These are phyloP conservation scores for Buphagus erythrorhynchus DNA, from an alignment of 2,797 vertebrate species.

Conservation along the genomic window DNA sequence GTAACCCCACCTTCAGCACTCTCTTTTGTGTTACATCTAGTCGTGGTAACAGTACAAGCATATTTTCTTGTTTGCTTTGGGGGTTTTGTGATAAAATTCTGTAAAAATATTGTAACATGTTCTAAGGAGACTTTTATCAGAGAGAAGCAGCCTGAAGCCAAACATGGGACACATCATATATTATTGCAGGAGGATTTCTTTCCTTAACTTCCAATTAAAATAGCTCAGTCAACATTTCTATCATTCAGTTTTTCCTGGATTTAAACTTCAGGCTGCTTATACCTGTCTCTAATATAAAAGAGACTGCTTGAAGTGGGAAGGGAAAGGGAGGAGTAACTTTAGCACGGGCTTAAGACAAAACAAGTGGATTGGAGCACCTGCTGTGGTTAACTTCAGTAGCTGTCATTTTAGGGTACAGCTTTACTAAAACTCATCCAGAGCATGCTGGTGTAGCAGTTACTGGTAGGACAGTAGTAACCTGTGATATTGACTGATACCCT, in stretches of 20 bases:
- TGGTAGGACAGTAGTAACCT: background rate
- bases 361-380: background rate
- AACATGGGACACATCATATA: background rate
- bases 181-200: background rate
- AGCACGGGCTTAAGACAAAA: background rate
- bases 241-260: background rate
- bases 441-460: background rate
- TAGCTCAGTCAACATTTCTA: background rate
- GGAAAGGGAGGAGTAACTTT: background rate
- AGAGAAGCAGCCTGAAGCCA: background rate
- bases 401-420: background rate
- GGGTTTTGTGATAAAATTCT: background rate
- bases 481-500: background rate
- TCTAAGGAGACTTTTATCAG: background rate
- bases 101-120: background rate
- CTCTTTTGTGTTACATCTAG: background rate
- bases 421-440: background rate
- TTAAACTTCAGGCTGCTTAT: background rate
- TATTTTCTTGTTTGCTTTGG: background rate
- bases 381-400: background rate
- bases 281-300: background rate
- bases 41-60: background rate
- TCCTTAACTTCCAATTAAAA: background rate
- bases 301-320: background rate
- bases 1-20: background rate